Evolutionary conservation across 2,113 vertebrate genomes (phyloP), one percentile per base, ranked within the genome.

Genomic region (Serranochromis macrocephalus): DNA sequence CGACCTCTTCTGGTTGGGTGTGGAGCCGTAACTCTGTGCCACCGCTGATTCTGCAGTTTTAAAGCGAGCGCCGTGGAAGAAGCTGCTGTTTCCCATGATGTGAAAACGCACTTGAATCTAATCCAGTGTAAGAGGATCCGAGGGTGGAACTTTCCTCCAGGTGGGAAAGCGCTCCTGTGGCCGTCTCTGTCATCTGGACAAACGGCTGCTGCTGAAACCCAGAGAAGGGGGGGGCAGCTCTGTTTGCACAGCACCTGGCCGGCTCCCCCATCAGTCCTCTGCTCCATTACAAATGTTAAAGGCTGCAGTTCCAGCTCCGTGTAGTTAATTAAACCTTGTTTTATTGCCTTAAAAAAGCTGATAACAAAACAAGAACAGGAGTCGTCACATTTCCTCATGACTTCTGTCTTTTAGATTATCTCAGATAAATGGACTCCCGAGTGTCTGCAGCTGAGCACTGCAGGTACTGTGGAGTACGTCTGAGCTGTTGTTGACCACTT

Each of bases 1-100:
- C 83, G 95, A 95, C 96, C 94, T 94, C 96, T 96, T 61, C 91
- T 96, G 96, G 96, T 82, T 10, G 54, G 63, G 10, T 61, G 49
- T 75, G 66, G 85, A 66, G 42, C 54, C 29, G 55, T 82, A 88
- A 36, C 3, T 53, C 45, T 40, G 12, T 14, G 11, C 45, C 42
- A n/a, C 10, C 3, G 6, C 8, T 9, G 54, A 36, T 78, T 78
- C 9, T 7, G 42, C 24, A 31, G 24, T 49, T 75, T 29, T 31
- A 78, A 78, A 38, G 75, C 3, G 13, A 33, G 47, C 10, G 7
- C 51, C 2, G 5, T 47, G 24, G 6, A 47, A 47, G 71, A 11
- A 47, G 78, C 24, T 47, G 71, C 42, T 47, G 24, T 75, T 75
- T 31, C 7, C 10, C 45, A 78, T 31, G 5, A 47, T 49, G 24